Conservation (phyloP, 1,140 invertebrate genomes). For the Lutraria rhynchaena region DNA sequence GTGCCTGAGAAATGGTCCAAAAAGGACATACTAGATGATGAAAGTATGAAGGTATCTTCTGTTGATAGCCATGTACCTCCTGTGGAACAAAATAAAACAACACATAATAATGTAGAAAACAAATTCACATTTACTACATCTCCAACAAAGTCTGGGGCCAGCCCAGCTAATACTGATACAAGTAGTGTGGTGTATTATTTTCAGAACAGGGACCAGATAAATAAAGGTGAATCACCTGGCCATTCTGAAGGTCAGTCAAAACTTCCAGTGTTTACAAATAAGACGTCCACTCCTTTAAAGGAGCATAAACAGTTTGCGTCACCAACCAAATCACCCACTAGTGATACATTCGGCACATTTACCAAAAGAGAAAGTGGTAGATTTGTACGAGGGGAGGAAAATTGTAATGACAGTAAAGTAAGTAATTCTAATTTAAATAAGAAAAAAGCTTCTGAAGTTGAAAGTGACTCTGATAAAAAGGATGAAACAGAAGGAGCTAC, state of each 20-base stretch:
- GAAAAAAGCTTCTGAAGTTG: neutral
- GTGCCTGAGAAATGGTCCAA: slow-evolving; percentile 18
- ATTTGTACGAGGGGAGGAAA: slow-evolving; percentile 39
- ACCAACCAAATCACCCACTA: neutral
- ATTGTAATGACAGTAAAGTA: slow-evolving; percentile 7
- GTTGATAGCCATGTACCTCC: slow-evolving; percentile 38
- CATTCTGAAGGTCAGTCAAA: neutral
- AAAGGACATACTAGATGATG: slow-evolving; percentile 34
- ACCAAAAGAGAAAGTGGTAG: slow-evolving; percentile 36
- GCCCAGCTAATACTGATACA: slow-evolving; percentile 8
- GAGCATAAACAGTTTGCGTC: slow-evolving; percentile 35
- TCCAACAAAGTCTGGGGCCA: neutral
- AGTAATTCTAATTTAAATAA: neutral
- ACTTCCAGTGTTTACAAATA: slow-evolving; percentile 37
- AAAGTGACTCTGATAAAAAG: slow-evolving; percentile 1
- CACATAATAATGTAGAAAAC: neutral
- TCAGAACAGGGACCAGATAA: slow-evolving; percentile 43
- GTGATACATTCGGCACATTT: slow-evolving; percentile 19
- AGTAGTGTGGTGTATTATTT: slow-evolving; percentile 52
- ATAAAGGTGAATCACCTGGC: slow-evolving; percentile 10
- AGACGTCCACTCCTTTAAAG: slow-evolving; percentile 46
- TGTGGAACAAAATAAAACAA: neutral
- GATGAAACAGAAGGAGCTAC: slow-evolving; percentile 26
- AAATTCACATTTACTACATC: slow-evolving; percentile 34
- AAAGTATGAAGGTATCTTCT: slow-evolving; percentile 55